Base-by-base conservation (phyloP, 2,113 vertebrate genomes). In the Phoxinus phoxinus region DNA sequence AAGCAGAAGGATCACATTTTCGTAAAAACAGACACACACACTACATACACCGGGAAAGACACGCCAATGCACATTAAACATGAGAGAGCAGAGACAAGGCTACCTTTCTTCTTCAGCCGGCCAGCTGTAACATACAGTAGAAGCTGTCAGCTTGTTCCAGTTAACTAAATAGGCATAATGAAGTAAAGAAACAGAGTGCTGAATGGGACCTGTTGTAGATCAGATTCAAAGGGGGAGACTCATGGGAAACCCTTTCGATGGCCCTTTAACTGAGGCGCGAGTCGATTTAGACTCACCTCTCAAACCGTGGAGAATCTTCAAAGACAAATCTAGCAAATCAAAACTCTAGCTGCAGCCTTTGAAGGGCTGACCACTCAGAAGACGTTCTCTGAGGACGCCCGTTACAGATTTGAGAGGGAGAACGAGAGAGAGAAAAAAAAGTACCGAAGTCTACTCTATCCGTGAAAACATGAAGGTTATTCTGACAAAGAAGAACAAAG, bases 121-220 rank as follows among this genome's bases (percentile, higher is more conserved):
- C 94, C 94, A 94, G 94, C 94, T 95, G 94, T 93, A 95, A 95
- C 93, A 91, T 91, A 94, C 90, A 94, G 86, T 92, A 94, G 89
- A 94, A 88, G 94, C 86, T 93, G 88, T 92, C 92, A 93, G 82
- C 87, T 88, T 79, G 89, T 94, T 78, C 83, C 48, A 78, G 46
- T 69, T 73, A 94, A 93, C 88, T 71, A 83, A 85, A 91, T 86
- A 88, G 63, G 90, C 85, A 51, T 80, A 81, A 83, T 88, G 86
- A 81, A 81, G 83, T 48, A 80, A 67, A 81, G 53, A 63, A 32
- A 78, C 83, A 75, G 61, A 37, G 13, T 76, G 67, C 32, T 59
- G 15, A 27, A 77, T 46, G n/a, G 59, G 72, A 69, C 59, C 17
- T 84, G 21, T 59, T 11, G 13, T 59, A 46, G 65, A 77, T 83